Evolutionary conservation across 1,140 invertebrate species (phyloP).

Genomic region (Drosophila nannoptera): DNA sequence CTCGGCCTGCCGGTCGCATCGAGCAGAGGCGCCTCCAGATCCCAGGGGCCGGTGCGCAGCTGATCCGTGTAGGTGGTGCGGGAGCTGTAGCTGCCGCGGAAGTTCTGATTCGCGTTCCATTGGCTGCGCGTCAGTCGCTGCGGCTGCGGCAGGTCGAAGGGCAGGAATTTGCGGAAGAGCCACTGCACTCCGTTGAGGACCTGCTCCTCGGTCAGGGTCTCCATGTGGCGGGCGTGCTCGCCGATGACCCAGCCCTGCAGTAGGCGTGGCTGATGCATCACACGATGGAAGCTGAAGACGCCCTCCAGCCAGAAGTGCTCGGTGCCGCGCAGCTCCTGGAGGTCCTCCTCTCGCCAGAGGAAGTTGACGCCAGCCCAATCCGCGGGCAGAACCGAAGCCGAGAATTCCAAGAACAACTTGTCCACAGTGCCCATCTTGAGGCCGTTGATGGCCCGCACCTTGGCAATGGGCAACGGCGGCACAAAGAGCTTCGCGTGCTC

Average conservation of each 20-base stretch:
- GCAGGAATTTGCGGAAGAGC: constrained; percentile 79
- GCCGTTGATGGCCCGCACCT: constrained; percentile 83
- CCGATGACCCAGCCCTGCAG: constrained; percentile 84
- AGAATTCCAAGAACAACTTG: constrained; percentile 88
- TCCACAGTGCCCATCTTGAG: constrained; percentile 86
- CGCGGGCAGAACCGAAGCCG: constrained; percentile 83
- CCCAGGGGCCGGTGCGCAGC: constrained; percentile 79
- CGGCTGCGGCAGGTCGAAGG: constrained; percentile 51
- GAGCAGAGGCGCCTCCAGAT: constrained; percentile 81
- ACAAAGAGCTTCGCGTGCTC: constrained; percentile 82
- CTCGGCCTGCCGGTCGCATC: constrained; percentile 80
- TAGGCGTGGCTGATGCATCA: constrained; percentile 84
- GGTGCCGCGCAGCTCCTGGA: constrained; percentile 54
- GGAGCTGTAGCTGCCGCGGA: constrained; percentile 86
- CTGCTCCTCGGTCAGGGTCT: constrained; percentile 80
- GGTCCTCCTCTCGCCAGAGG: constrained; percentile 81
- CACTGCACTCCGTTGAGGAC: constrained; percentile 79
- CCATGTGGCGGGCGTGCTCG: constrained; percentile 81
- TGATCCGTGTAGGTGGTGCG: constrained; percentile 82
- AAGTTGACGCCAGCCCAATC: constrained; percentile 78
- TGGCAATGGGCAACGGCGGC: constrained; percentile 82
- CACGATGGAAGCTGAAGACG: constrained; percentile 83
- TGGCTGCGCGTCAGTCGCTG: constrained; percentile 70
- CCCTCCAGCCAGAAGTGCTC: constrained; percentile 81
- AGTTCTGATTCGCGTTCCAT: constrained; percentile 85